phyloP scores from a whole-genome alignment of 2,113 vertebrate genomes.

The Capricornis sumatraensis region DNA sequence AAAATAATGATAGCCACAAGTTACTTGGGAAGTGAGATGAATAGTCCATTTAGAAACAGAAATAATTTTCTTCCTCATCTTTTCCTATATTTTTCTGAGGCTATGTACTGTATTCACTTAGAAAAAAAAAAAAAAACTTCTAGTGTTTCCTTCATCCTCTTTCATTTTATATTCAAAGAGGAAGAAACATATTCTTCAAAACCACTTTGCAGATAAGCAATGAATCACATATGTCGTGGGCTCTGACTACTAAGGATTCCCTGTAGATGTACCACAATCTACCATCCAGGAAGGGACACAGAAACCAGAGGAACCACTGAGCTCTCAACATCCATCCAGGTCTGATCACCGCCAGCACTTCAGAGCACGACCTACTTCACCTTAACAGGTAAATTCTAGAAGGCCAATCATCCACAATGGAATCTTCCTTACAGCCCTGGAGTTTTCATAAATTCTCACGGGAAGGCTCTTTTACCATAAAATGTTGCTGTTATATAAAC shows the following conservation, averaged over 20 bases:
- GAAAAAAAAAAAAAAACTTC: neutral
- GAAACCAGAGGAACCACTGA: neutral
- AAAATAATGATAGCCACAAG: constrained; percentile 18
- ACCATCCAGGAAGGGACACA: neutral
- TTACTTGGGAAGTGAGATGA: constrained; percentile 18
- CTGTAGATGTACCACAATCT: neutral
- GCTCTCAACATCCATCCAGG: neutral
- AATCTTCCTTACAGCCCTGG: neutral
- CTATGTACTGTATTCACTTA: neutral
- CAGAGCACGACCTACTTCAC: neutral
- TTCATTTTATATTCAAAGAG: neutral
- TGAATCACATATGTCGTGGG: neutral
- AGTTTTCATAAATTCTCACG: neutral
- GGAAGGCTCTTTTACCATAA: neutral
- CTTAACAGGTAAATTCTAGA: neutral
- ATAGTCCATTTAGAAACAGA: constrained; percentile 38
- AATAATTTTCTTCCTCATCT: constrained; percentile 23
- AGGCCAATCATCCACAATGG: neutral
- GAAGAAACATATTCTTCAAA: neutral
- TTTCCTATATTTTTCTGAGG: neutral
- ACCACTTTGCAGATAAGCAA: neutral
- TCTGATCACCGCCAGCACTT: neutral
- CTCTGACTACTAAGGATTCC: neutral
- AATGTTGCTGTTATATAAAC: neutral
- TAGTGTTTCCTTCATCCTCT: neutral